Percentiles rank a stretch among this genome's conserved stretches.
Conservation (phyloP, 2,113 vertebrate genomes). For the Rhineura floridana region DNA sequence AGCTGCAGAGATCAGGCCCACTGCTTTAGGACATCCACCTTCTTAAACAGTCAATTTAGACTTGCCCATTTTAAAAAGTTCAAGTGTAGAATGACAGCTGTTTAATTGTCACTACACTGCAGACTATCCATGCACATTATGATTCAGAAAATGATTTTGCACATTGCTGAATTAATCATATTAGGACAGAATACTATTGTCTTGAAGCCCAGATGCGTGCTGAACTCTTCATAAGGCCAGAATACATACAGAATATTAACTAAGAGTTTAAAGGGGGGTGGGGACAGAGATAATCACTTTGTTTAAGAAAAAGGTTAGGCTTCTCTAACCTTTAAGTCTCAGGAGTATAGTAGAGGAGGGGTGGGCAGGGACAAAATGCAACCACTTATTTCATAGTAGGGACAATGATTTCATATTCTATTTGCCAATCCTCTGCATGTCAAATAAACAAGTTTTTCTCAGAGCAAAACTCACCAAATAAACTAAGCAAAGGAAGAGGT, state of each 20-base stretch:
- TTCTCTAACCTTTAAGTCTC: not conserved
- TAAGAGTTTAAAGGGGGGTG: slow-evolving; percentile 17
- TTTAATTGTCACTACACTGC: not conserved
- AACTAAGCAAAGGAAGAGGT: too few relatives aligned
- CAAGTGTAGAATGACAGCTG: too few relatives aligned
- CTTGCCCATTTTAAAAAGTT: not conserved
- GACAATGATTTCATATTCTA: too few relatives aligned
- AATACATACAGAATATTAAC: not conserved
- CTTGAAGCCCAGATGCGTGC: not conserved
- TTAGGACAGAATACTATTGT: not conserved
- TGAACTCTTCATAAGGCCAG: not conserved
- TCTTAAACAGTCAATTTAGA: not conserved
- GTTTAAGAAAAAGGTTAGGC: not conserved
- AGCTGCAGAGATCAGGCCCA: not conserved
- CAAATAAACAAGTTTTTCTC: too few relatives aligned
- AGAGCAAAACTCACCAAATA: too few relatives aligned
- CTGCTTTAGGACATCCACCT: not conserved
- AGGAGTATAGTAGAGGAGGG: too few relatives aligned
- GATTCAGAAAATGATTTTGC: not conserved
- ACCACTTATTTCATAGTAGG: too few relatives aligned
- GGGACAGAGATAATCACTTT: not conserved
- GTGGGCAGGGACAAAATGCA: too few relatives aligned
- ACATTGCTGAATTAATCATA: not conserved
- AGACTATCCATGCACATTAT: not conserved
- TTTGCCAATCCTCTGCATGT: too few relatives aligned